Base-by-base conservation (phyloP, 1,140 invertebrate species). In the Caenorhabditis latens region DNA sequence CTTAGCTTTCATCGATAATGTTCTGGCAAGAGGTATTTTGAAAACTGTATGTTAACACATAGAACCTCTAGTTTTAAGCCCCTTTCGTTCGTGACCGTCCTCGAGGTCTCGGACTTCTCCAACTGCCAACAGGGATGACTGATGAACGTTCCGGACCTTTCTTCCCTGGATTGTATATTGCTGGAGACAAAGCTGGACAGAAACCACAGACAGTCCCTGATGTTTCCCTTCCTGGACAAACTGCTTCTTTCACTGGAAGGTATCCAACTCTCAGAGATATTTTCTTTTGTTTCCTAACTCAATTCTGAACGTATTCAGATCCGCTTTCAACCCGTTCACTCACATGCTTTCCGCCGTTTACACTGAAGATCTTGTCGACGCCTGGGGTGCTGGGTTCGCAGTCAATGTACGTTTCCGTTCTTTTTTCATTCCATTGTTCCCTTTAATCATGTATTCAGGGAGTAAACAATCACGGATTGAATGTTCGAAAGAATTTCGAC, bases 401-500 rank as follows among this genome's bases (percentile, higher is more conserved):
- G 71, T 79, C 46, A 79, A 79, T 50, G 71, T 79, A 79, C 46
- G 82, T 42, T 84, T 42, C 48, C 40, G 40, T 75, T 53, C 50
- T 53, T 53, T 53, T 53, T 14, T 50, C 46, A 2, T 24, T 48
- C 71, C 53, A 21, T 46, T 79, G 43, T 75, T 82, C 48, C 24
- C 21, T 21, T 4, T 61, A 48, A 61, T 57, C 67, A 65, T 8
- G 24, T 57, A 57, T 82, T 71, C 55, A 87, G 58, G 86, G 86
- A 19, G 79, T 87, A 9, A 87, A 87, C 83, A 87, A 87, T 55
- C 71, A 85, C 43, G 53, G 53, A 46, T 46, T 88, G 55, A 63
- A 71, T 57, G 87, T 88, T n/a, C 84, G 75, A 21, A 86, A 86
- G 48, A 88, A 88, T 75, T 88, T 87, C 84, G 87, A 88, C 40